Conservation (phyloP, 2,797 vertebrate species). For the Acanthiza pusilla region DNA sequence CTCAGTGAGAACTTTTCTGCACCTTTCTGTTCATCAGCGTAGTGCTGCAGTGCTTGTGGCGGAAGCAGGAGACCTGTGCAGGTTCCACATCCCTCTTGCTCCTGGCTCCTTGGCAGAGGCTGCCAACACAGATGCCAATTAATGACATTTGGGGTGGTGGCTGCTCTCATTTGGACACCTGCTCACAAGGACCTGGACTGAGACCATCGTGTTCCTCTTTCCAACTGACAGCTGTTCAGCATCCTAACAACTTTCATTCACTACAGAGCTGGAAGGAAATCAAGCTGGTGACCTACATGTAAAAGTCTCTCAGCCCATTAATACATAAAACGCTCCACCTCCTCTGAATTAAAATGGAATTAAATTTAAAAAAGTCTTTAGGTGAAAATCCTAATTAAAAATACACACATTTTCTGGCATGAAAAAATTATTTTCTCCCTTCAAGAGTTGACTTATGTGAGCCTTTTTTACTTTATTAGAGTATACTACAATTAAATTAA, state of each 20-base stretch:
- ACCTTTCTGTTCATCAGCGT: neutral
- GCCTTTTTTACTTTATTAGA: constrained; percentile 29
- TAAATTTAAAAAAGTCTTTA: neutral
- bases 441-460: constrained; percentile 19
- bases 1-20: neutral
- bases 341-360: constrained; percentile 1
- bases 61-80: neutral
- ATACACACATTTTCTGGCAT: constrained; percentile 40
- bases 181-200: neutral
- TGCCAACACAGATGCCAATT: neutral
- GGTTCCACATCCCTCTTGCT: neutral
- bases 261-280: neutral
- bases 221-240: neutral
- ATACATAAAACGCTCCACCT: neutral
- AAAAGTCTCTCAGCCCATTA: neutral
- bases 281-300: constrained; percentile 14
- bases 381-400: constrained; percentile 48
- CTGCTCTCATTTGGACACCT: neutral
- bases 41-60: neutral
- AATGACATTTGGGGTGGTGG: neutral
- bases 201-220: neutral
- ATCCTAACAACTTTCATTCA: neutral
- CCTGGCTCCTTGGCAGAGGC: neutral
- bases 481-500: constrained; percentile 18
- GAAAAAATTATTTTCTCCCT: neutral